Evolutionary conservation across 2,888 invertebrate genomes (phyloP).

Genomic region (Euproctis similis): DNA sequence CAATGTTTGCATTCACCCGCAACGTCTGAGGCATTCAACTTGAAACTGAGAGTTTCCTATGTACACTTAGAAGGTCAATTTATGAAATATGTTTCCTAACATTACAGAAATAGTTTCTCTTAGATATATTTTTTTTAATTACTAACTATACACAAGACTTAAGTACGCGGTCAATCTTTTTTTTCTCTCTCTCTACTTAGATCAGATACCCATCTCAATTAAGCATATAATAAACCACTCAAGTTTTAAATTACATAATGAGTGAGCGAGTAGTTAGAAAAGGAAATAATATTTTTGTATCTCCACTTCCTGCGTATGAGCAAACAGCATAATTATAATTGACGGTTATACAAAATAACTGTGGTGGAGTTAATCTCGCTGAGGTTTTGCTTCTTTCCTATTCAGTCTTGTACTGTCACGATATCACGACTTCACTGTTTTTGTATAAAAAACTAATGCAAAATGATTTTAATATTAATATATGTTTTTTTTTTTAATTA

Average conservation of each 20-base stretch:
- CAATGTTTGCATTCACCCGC: conserved; percentile 27
- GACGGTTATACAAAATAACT: conserved; percentile 2
- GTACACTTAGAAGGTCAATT: conserved; percentile 40
- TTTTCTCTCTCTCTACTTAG: too few species aligned
- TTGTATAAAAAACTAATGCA: too few species aligned
- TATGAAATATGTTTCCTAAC: conserved; percentile 41
- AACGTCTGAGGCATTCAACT: conserved; percentile 35
- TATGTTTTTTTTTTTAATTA: too few species aligned
- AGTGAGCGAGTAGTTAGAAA: background rate
- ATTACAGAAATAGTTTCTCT: conserved; percentile 30
- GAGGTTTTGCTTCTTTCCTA: too few species aligned
- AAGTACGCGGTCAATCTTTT: conserved; percentile 13
- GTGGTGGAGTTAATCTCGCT: background rate
- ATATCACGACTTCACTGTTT: too few species aligned
- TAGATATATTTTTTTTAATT: conserved; percentile 13
- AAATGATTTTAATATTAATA: too few species aligned
- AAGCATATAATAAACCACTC: conserved; percentile 2
- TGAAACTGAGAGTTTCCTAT: conserved; percentile 44
- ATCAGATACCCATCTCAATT: conserved; percentile 13
- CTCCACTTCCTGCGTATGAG: conserved; percentile 1
- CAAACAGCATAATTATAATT: background rate
- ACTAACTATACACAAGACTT: conserved; percentile 9
- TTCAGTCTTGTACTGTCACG: too few species aligned
- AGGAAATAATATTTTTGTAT: conserved; percentile 1
- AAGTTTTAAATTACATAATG: conserved; percentile 1